Conservation (phyloP, 2,888 invertebrate species). For the Torymus tubicola region DNA sequence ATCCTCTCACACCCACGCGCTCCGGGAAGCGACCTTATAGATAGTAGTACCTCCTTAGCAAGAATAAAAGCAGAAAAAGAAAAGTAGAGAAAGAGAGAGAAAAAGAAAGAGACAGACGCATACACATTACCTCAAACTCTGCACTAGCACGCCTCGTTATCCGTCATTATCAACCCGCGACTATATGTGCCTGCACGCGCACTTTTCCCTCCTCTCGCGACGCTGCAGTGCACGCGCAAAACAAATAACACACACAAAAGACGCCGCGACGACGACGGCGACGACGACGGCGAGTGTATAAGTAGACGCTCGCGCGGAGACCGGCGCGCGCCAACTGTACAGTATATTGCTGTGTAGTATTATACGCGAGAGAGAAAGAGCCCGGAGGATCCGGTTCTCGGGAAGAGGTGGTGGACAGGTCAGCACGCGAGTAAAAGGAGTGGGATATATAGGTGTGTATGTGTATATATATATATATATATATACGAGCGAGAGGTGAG, state of each 20-base stretch:
- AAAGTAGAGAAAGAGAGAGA: not conserved
- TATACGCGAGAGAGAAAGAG: too few relatives aligned
- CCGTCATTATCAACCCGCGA: slow-evolving; percentile 10
- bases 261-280: not conserved
- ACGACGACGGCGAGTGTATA: too few relatives aligned
- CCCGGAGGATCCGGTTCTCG: slow-evolving; percentile 47
- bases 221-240: not conserved
- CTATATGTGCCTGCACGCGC: not conserved
- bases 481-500: slow-evolving; percentile 18
- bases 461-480: too few relatives aligned
- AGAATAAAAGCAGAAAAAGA: not conserved
- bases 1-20: too few relatives aligned
- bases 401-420: not conserved
- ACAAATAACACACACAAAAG: slow-evolving; percentile 11
- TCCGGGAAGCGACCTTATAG: too few relatives aligned
- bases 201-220: not conserved
- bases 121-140: slow-evolving; percentile 25
- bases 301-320: too few relatives aligned
- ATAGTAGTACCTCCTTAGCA: not conserved
- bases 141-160: slow-evolving; percentile 10
- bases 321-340: too few relatives aligned
- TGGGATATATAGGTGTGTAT: slow-evolving; percentile 1
- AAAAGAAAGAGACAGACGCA: too few relatives aligned
- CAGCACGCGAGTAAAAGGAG: slow-evolving; percentile 15
- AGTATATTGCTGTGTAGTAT: too few relatives aligned